Evolutionary conservation across 2,888 invertebrate genomes (phyloP).

Genomic region (Polymixis flavicincta): DNA sequence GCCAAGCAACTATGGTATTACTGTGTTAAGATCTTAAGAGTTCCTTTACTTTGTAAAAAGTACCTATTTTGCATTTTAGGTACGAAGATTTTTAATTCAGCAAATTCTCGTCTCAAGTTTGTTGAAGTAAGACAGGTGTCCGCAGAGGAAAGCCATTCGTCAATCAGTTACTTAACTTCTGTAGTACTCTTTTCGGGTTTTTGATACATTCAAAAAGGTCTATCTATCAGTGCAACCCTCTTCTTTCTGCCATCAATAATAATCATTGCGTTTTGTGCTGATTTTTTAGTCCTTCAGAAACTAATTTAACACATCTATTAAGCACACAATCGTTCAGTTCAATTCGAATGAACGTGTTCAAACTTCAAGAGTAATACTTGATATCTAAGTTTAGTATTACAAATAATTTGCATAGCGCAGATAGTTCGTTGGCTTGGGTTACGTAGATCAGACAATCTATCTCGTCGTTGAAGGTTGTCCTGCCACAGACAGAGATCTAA

Average conservation of each 20-base stretch:
- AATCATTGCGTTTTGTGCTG: background rate
- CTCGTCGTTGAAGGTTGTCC: conserved; percentile 77
- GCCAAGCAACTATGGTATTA: conserved; percentile 1
- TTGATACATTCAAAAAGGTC: background rate
- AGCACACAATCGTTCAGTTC: background rate
- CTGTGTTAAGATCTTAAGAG: background rate
- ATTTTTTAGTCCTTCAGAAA: conserved; percentile 1
- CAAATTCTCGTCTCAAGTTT: background rate
- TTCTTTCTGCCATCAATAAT: background rate
- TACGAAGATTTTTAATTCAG: background rate
- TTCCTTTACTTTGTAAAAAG: background rate
- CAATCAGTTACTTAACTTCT: conserved; percentile 17
- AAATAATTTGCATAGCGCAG: conserved; percentile 80
- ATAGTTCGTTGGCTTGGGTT: conserved; percentile 72
- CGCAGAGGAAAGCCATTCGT: conserved; percentile 1
- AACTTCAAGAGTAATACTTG: conserved; percentile 36
- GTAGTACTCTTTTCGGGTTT: background rate
- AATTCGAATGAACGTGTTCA: conserved; percentile 40
- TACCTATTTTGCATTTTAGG: background rate
- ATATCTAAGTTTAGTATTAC: conserved; percentile 65
- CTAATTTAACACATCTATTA: background rate
- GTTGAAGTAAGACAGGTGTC: conserved; percentile 10
- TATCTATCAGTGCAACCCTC: background rate
- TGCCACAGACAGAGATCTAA: conserved; percentile 72
- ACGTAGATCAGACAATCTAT: conserved; percentile 84